These are phyloP conservation scores for Oncopeltus fasciatus DNA, from an alignment of 1,140 invertebrate genomes.

Conservation along the genomic window DNA sequence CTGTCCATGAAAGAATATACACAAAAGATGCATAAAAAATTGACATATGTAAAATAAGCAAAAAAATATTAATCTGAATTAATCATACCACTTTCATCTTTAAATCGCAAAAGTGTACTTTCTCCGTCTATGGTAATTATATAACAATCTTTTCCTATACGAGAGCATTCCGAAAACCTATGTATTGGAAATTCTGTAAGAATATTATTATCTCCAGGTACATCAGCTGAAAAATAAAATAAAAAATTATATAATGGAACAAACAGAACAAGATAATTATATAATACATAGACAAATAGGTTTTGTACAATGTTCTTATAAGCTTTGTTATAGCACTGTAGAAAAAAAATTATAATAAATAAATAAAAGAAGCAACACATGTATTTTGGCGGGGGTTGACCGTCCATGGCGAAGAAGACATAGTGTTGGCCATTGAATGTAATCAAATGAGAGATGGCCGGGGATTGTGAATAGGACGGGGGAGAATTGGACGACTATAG, in stretches of 20 bases:
- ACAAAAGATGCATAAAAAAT: no score
- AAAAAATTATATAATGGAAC: neutral
- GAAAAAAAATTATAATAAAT: no score
- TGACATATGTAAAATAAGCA: neutral
- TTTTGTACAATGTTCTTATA: no score
- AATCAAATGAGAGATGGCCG: neutral
- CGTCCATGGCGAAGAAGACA: no score
- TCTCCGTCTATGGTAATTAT: slow-evolving; percentile 28
- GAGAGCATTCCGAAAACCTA: slow-evolving; percentile 28
- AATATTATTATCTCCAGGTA: slow-evolving; percentile 15
- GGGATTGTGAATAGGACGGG: neutral
- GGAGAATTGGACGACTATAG: neutral
- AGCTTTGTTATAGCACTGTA: no score
- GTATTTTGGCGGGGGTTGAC: no score
- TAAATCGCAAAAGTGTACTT: slow-evolving; percentile 27
- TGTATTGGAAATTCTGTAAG: slow-evolving; percentile 28
- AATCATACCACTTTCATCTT: slow-evolving; percentile 22
- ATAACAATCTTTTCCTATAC: slow-evolving; percentile 27
- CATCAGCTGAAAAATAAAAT: slow-evolving; percentile 11
- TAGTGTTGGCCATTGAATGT: neutral
- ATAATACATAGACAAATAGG: no score
- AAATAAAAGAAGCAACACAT: no score
- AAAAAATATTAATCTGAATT: no score
- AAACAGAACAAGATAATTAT: no score
- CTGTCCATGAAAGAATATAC: slow-evolving; percentile 30